Conservation (phyloP, 2,113 vertebrate species). For the Toxostoma redivivum region DNA sequence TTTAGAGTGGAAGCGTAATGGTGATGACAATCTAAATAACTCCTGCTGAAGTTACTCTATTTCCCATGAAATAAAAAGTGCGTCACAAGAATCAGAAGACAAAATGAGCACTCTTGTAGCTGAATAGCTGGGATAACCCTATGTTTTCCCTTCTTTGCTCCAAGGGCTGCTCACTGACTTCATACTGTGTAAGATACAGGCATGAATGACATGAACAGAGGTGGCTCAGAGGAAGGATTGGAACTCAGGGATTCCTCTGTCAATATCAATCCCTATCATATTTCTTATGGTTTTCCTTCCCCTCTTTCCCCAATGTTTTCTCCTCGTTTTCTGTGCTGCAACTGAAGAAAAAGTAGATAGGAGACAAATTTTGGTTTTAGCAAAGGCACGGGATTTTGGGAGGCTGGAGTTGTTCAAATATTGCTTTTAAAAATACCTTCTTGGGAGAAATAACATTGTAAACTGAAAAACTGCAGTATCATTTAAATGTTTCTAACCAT, state of each 20-base stretch:
- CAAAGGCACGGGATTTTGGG: not conserved
- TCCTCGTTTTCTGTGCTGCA: not conserved
- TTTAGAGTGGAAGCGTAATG: fast-evolving
- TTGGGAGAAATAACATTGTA: not conserved
- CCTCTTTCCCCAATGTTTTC: not conserved
- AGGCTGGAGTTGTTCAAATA: not conserved
- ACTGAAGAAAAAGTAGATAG: not conserved
- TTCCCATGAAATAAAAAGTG: not conserved
- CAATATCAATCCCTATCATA: not conserved
- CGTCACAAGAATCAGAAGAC: not conserved
- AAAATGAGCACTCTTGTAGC: not conserved
- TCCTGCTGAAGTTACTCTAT: not conserved
- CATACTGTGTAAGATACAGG: not conserved
- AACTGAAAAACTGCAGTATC: not conserved
- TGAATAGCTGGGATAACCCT: not conserved
- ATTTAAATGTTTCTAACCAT: not conserved
- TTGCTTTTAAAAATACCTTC: not conserved
- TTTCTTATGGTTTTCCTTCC: not conserved
- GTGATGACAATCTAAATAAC: not conserved
- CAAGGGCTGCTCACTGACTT: not conserved
- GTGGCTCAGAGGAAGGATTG: not conserved
- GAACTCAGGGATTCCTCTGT: not conserved
- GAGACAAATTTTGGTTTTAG: not conserved
- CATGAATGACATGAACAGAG: not conserved
- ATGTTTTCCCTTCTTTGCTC: not conserved